Conservation (phyloP, 2,888 invertebrate genomes). For the Leptinotarsa juncta region DNA sequence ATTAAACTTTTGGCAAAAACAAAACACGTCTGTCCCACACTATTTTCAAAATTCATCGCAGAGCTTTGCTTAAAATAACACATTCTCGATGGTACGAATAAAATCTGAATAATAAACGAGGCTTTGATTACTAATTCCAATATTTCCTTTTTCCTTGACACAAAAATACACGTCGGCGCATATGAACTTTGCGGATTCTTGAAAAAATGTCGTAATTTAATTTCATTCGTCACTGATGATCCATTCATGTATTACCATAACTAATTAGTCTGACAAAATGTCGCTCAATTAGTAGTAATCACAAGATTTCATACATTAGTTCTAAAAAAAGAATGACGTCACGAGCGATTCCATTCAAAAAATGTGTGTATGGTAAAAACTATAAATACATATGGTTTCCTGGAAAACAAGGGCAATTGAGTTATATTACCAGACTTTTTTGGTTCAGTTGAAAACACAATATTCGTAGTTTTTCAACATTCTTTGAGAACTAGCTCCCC, state of each 20-base stretch:
- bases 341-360: neutral
- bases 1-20: no score
- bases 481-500: no score
- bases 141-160: slow-evolving; percentile 34
- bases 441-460: no score
- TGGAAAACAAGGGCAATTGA: neutral
- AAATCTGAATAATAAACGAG: no score
- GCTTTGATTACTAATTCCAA: neutral
- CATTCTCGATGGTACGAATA: no score
- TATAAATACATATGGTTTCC: neutral
- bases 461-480: no score
- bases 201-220: slow-evolving; percentile 8
- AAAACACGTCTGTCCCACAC: no score
- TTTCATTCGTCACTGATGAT: slow-evolving; percentile 15
- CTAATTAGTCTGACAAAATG: slow-evolving; percentile 22
- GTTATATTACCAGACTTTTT: neutral
- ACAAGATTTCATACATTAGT: neutral
- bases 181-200: neutral
- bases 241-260: slow-evolving; percentile 29
- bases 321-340: neutral
- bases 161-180: slow-evolving; percentile 22
- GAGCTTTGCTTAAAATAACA: no score
- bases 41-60: no score
- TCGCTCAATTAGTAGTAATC: neutral
- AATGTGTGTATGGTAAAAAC: neutral